These are phyloP conservation scores for Oreochromis spilurus DNA, from an alignment of 2,113 vertebrate species.

Conservation along the genomic window DNA sequence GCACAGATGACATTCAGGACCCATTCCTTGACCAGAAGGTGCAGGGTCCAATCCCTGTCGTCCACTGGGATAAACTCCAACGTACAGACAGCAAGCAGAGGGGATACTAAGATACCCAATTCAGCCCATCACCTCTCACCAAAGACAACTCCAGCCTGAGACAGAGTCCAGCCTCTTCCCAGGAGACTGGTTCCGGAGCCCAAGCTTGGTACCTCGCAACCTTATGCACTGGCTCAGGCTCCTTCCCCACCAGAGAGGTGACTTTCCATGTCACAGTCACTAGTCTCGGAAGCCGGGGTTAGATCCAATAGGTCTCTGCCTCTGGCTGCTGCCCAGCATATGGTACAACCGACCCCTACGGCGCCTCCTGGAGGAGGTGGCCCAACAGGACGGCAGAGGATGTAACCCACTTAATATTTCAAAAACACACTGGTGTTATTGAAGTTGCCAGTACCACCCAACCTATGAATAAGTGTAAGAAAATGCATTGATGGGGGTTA, in stretches of 20 bases:
- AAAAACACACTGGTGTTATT: not conserved
- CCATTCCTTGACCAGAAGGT: not conserved
- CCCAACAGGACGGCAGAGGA: not conserved
- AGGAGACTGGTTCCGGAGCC: not conserved
- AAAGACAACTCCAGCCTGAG: not conserved
- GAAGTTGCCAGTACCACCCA: too few species aligned
- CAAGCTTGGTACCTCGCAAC: not conserved
- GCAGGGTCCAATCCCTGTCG: not conserved
- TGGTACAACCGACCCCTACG: not conserved
- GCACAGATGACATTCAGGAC: not conserved
- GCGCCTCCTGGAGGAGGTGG: not conserved
- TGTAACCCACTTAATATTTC: not conserved
- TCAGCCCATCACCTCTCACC: not conserved
- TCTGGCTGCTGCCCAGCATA: not conserved
- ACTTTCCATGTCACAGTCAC: not conserved
- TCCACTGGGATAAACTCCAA: not conserved
- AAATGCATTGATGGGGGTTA: not conserved
- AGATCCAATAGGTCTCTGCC: not conserved
- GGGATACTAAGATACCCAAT: not conserved
- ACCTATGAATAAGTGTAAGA: not conserved
- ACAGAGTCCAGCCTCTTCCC: not conserved
- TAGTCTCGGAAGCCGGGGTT: not conserved
- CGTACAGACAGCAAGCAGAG: not conserved
- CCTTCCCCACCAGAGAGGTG: not conserved
- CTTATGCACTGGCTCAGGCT: not conserved